phyloP scores from a whole-genome alignment of 2,888 invertebrate genomes.

The Mystacides longicornis region DNA sequence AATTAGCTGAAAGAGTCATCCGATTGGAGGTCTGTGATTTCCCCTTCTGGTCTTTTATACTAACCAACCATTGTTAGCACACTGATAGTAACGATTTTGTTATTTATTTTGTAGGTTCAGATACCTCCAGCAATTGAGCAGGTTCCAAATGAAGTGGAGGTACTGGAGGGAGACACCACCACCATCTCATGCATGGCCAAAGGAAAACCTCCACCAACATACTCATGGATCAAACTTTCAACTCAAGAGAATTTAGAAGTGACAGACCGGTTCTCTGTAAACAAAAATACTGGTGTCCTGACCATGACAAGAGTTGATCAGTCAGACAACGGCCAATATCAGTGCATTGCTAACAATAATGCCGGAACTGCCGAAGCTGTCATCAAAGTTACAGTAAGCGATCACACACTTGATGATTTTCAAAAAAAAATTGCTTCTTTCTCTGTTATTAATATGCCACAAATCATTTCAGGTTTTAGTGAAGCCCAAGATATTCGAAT shows the following conservation, averaged over 20 bases:
- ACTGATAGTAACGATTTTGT: background rate
- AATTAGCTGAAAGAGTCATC: conserved; percentile 68
- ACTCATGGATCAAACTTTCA: conserved; percentile 73
- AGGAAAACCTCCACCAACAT: conserved; percentile 79
- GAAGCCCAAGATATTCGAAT: conserved; percentile 72
- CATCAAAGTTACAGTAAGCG: conserved; percentile 55
- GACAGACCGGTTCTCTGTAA: conserved; percentile 61
- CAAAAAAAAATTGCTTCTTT: background rate
- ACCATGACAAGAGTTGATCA: conserved; percentile 67
- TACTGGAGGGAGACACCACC: conserved; percentile 74
- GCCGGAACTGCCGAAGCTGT: conserved; percentile 65
- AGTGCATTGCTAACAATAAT: conserved; percentile 71
- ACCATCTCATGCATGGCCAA: conserved; percentile 68
- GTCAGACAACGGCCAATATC: conserved; percentile 73
- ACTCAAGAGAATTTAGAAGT: conserved; percentile 65
- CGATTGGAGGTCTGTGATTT: conserved; percentile 59
- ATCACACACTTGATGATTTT: background rate
- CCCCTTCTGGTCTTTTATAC: background rate
- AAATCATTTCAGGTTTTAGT: conserved; percentile 50
- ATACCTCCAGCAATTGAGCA: conserved; percentile 65
- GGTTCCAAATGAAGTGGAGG: conserved; percentile 53
- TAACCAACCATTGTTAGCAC: background rate
- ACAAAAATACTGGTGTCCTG: conserved; percentile 61
- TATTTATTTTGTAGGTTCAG: conserved; percentile 49
- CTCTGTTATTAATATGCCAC: background rate